Percentiles rank a stretch among this genome's conserved stretches.
These are phyloP conservation scores for Athrips mouffetella DNA, from an alignment of 2,888 invertebrate species.

Conservation along the genomic window DNA sequence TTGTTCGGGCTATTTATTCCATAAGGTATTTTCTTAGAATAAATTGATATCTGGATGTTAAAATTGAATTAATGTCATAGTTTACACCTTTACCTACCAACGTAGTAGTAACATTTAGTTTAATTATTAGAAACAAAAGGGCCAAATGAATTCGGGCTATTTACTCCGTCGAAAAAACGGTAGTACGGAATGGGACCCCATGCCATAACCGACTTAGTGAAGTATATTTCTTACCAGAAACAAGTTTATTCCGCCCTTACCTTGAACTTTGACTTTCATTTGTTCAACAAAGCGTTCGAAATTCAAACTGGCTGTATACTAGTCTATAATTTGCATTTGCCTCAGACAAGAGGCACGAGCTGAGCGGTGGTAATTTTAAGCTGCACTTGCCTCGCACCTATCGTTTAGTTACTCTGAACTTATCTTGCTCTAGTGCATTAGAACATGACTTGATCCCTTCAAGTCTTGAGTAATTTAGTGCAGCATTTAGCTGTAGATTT, in stretches of 20 bases:
- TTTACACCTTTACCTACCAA: too few relatives aligned
- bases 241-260: neutral
- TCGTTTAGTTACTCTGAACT: constrained; percentile 16
- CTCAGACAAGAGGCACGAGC: constrained; percentile 34
- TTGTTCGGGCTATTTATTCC: too few relatives aligned
- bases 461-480: constrained; percentile 8
- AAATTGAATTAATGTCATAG: too few relatives aligned
- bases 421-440: neutral
- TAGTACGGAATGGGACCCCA: too few relatives aligned
- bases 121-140: too few relatives aligned
- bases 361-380: constrained; percentile 47
- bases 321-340: constrained; percentile 52
- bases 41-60: too few relatives aligned
- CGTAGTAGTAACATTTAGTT: too few relatives aligned
- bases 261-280: constrained; percentile 10
- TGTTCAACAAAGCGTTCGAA: constrained; percentile 22
- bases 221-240: neutral
- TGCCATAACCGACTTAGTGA: too few relatives aligned
- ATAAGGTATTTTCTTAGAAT: too few relatives aligned
- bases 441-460: constrained; percentile 8
- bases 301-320: constrained; percentile 32
- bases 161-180: too few relatives aligned
- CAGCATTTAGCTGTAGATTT: constrained; percentile 1
- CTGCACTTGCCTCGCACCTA: constrained; percentile 1
- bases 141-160: too few relatives aligned